Conservation (phyloP, 1,140 invertebrate genomes). For the Branchinecta lindahli region DNA sequence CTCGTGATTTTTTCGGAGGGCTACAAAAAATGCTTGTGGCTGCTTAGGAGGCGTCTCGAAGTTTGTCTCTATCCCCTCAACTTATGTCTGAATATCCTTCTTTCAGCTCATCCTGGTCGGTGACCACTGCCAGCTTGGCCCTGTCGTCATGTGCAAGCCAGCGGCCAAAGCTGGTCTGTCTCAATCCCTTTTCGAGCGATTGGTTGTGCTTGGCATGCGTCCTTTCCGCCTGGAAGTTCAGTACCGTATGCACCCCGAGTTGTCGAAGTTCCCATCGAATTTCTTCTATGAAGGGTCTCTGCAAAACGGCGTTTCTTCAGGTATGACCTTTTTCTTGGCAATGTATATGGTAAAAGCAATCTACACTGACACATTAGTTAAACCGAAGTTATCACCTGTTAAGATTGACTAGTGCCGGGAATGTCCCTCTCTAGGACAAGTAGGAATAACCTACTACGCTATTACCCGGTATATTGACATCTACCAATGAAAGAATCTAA, state of each 20-base stretch:
- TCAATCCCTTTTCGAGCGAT: slow-evolving; percentile 90
- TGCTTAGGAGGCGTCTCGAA: too few species aligned
- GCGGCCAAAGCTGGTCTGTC: slow-evolving; percentile 90
- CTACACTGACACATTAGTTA: too few species aligned
- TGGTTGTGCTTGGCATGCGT: slow-evolving; percentile 89
- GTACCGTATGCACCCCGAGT: slow-evolving; percentile 96
- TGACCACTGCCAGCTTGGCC: slow-evolving; percentile 96
- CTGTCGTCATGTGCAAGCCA: slow-evolving; percentile 99
- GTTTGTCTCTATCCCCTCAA: too few species aligned
- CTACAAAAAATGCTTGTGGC: too few species aligned
- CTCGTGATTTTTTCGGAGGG: too few species aligned
- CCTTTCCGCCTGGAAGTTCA: slow-evolving; percentile 94
- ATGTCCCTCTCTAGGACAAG: too few species aligned
- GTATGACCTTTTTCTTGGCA: slow-evolving; percentile 29
- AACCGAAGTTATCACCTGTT: too few species aligned
- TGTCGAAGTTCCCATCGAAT: slow-evolving; percentile 94
- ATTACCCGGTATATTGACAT: too few species aligned
- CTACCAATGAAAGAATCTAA: too few species aligned
- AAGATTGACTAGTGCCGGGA: too few species aligned
- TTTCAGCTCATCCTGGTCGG: slow-evolving; percentile 81
- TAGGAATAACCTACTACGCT: too few species aligned
- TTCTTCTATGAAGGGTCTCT: slow-evolving; percentile 98
- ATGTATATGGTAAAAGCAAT: neutral
- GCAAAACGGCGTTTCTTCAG: slow-evolving; percentile 92
- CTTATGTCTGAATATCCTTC: slow-evolving; percentile 10